Evolutionary conservation across 2,113 vertebrate genomes (phyloP).

Genomic region (Ivindomyrus marchei): DNA sequence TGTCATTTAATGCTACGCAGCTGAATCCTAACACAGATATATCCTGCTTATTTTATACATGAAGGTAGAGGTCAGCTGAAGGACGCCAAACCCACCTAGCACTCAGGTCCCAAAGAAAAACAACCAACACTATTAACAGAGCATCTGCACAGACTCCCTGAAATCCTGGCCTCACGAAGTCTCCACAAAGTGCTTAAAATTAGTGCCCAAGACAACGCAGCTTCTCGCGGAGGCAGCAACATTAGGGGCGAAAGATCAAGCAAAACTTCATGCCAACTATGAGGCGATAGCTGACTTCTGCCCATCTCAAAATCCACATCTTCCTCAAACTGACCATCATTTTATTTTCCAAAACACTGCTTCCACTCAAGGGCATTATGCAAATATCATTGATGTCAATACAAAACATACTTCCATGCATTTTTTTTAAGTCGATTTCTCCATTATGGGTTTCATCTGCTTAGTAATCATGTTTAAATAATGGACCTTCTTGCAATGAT

Average conservation of each 20-base stretch:
- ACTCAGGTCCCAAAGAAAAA: background rate
- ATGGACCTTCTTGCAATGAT: background rate
- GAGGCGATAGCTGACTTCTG: background rate
- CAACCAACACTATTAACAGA: background rate
- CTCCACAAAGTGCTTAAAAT: background rate
- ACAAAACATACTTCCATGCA: background rate
- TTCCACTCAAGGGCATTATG: background rate
- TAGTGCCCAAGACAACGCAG: background rate
- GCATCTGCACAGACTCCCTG: background rate
- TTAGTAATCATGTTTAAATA: background rate
- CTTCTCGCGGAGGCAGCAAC: background rate
- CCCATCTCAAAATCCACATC: background rate
- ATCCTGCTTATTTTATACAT: background rate
- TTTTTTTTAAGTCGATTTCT: background rate
- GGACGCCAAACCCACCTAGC: background rate
- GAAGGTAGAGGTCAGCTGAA: background rate
- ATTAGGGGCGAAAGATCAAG: background rate
- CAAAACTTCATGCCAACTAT: background rate
- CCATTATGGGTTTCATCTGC: background rate
- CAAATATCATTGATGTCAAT: background rate
- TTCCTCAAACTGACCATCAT: background rate
- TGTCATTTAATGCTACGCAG: background rate
- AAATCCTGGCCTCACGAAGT: background rate
- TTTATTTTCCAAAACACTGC: background rate
- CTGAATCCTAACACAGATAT: background rate